Conservation (phyloP, 2,888 invertebrate species). For the Eristalinus aeneus region DNA sequence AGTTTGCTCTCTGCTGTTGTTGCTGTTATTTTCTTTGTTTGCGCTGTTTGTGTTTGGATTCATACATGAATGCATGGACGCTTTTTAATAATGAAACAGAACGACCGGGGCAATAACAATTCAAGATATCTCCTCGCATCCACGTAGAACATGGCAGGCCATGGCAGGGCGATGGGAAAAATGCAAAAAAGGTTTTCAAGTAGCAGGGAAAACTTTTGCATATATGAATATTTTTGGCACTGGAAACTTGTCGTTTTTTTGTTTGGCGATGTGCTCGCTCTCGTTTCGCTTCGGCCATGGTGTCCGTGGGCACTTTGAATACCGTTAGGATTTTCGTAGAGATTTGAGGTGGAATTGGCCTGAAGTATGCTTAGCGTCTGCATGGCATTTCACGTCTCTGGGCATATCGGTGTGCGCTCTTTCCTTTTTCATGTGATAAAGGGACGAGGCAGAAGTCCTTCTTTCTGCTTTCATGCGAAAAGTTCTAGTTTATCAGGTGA, state of each 20-base stretch:
- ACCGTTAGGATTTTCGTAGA: slow-evolving; percentile 59
- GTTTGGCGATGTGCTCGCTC: not conserved
- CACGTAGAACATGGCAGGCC: slow-evolving; percentile 52
- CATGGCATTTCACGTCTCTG: slow-evolving; percentile 48
- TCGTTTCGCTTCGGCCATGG: not conserved
- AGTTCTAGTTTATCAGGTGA: slow-evolving; percentile 67
- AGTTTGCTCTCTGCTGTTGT: slow-evolving; percentile 51
- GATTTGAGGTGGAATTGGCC: slow-evolving; percentile 68
- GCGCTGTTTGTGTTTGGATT: slow-evolving; percentile 70
- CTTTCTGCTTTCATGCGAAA: slow-evolving; percentile 52
- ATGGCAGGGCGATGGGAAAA: slow-evolving; percentile 60
- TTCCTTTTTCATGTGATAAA: not conserved
- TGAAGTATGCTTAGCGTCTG: slow-evolving; percentile 58
- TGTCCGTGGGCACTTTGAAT: slow-evolving; percentile 13
- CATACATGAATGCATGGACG: slow-evolving; percentile 74
- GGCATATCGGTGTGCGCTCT: slow-evolving; percentile 31
- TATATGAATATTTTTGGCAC: slow-evolving; percentile 68
- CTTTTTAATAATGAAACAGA: slow-evolving; percentile 73
- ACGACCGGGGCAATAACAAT: slow-evolving; percentile 66
- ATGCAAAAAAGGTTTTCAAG: slow-evolving; percentile 67
- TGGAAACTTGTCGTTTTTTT: slow-evolving; percentile 27
- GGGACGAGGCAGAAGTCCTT: not conserved
- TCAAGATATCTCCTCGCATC: slow-evolving; percentile 64
- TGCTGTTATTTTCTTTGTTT: slow-evolving; percentile 69
- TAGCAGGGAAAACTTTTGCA: slow-evolving; percentile 70